Percentiles rank a stretch among this genome's conserved stretches.
Conservation (phyloP, 2,888 invertebrate species). For the Temnothorax rugatulus region DNA sequence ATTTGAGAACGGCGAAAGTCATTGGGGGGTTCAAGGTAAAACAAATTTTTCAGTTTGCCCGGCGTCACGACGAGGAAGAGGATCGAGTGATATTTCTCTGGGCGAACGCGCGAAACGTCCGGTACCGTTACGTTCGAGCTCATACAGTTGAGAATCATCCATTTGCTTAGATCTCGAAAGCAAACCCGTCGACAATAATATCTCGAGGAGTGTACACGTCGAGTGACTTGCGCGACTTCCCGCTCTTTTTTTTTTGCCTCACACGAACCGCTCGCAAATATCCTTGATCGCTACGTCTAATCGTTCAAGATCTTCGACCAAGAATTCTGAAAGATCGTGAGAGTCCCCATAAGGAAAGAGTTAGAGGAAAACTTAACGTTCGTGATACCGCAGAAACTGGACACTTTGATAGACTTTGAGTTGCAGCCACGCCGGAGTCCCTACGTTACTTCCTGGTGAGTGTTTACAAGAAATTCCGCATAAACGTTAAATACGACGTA, state of each 20-base stretch:
- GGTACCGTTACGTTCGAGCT: slow-evolving; percentile 60
- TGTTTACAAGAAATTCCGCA: slow-evolving; percentile 18
- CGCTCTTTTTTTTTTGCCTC: neutral
- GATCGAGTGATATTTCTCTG: slow-evolving; percentile 50
- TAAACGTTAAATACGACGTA: neutral
- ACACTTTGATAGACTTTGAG: slow-evolving; percentile 13
- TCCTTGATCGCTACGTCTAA: neutral
- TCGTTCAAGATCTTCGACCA: neutral
- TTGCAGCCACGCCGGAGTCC: slow-evolving; percentile 33
- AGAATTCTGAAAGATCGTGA: neutral
- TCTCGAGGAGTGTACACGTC: slow-evolving; percentile 21
- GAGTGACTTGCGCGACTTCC: slow-evolving; percentile 20
- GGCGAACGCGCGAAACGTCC: slow-evolving; percentile 62
- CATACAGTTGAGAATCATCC: slow-evolving; percentile 33
- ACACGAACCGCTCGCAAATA: slow-evolving; percentile 3
- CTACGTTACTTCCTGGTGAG: slow-evolving; percentile 61
- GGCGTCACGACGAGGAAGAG: slow-evolving; percentile 2
- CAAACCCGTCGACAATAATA: slow-evolving; percentile 50
- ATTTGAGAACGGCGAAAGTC: slow-evolving; percentile 13
- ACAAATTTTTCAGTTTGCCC: neutral
- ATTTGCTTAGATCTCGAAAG: slow-evolving; percentile 65
- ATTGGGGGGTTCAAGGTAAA: neutral
- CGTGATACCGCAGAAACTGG: neutral
- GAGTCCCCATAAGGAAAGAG: neutral
- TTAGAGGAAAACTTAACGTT: neutral